Percentiles rank a stretch among this genome's conserved stretches.
These are phyloP conservation scores for Botrylloides violaceus DNA, from an alignment of 23 tunicate species.

Conservation along the genomic window DNA sequence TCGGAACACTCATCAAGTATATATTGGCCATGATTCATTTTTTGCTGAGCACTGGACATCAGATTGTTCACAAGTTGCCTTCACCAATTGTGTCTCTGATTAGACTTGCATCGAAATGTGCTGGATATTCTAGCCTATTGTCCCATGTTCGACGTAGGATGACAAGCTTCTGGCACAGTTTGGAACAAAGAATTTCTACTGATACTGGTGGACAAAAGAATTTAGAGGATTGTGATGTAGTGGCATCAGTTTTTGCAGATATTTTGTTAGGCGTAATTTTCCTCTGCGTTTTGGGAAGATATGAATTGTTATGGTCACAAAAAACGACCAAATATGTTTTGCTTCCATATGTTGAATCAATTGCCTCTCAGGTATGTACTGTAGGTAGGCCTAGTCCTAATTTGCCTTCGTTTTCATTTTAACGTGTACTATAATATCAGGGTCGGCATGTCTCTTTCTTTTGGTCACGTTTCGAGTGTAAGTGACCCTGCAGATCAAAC, in stretches of 20 bases:
- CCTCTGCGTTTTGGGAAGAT: background rate
- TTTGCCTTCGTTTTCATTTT: no score
- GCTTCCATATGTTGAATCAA: conserved; percentile 9
- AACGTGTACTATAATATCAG: no score
- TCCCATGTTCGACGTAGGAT: conserved; percentile 2
- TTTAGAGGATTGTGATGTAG: background rate
- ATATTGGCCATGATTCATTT: background rate
- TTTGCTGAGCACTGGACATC: background rate
- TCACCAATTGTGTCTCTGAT: background rate
- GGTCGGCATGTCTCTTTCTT: no score
- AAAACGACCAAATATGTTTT: background rate
- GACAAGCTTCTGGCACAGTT: background rate
- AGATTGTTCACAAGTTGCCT: background rate
- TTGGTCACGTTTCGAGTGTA: no score
- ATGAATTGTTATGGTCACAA: background rate
- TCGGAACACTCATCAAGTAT: background rate
- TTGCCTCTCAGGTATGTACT: conserved; percentile 18
- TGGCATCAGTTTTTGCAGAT: conserved; percentile 5
- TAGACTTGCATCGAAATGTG: background rate
- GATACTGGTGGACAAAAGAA: background rate
- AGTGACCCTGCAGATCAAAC: no score
- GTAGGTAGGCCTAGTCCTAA: no score
- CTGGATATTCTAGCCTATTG: conserved; percentile 8
- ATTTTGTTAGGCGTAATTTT: conserved; percentile 1
- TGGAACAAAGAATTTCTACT: background rate